Base-by-base conservation (phyloP, 2,888 invertebrate species). In the Barypeithes pellucidus region DNA sequence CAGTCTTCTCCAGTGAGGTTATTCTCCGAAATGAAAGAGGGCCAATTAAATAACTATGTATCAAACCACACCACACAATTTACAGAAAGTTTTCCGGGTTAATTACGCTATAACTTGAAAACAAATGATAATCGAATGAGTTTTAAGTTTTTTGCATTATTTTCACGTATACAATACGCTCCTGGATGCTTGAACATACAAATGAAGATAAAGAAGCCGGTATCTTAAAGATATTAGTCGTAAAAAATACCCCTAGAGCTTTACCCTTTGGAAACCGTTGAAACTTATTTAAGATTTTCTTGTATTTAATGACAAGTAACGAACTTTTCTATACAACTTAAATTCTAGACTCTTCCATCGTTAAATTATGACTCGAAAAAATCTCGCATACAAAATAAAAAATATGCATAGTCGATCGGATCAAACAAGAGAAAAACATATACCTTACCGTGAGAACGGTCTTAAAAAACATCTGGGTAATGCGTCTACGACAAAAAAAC, bases 361-460 rank as follows among this genome's bases (percentile, higher is more conserved):
- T 18, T 3, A 39, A 61, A 29, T 29, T 24, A 39, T 24, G 24
- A 5, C 43, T n/a, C 59, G 3, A 18, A 33, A 18, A 33, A 18
- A 18, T 43, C 24, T 61, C 36, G 50, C 50, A 68, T 59, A 22
- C 61, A 52, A 69, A 63, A 57, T 57, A 67, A 67, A 73, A 68
- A 68, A 68, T 68, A 60, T 63, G 63, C 73, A 73, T 70, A 65
- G 29, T 45, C 43, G 33, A 66, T 61, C 63, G 45, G 67, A 72
- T 66, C 41, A 75, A 71, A 73, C 69, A 75, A 67, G 67, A 73
- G 70, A 67, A 69, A 75, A 75, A 75, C 75, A 75, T 69, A 75
- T 73, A 72, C 24, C 62, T 75, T 70, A 75, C 75, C 75, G 75
- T 75, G 75, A 75, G 75, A 75, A 75, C 47, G 29, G 39, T 39